Percentiles rank a stretch among this genome's conserved stretches.
Evolutionary conservation across 2,888 invertebrate species (phyloP).

Genomic region (Amblyteles armatorius): DNA sequence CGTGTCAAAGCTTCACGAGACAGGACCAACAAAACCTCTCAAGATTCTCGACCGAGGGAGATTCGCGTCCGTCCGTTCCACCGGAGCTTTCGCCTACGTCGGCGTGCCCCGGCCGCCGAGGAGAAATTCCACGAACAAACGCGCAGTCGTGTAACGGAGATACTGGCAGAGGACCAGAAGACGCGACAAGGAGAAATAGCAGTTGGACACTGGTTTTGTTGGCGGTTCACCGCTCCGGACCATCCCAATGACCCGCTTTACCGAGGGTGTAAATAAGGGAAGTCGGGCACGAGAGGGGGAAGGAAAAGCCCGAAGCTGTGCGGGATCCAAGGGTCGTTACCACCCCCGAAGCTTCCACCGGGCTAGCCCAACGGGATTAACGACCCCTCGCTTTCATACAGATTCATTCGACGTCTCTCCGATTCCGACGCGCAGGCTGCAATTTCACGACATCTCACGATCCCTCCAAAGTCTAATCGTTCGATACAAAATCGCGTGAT

Average conservation of each 20-base stretch:
- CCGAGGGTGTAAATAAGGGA: conserved; percentile 70
- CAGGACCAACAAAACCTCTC: not conserved
- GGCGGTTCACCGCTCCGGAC: conserved; percentile 16
- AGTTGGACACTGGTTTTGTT: conserved; percentile 61
- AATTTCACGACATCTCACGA: conserved; percentile 30
- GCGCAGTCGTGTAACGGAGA: not conserved
- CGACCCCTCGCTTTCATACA: conserved; percentile 3
- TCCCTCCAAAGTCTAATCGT: not conserved
- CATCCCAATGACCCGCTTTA: conserved; percentile 69
- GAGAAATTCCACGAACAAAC: not conserved
- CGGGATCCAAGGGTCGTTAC: conserved; percentile 38
- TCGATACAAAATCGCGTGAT: not conserved
- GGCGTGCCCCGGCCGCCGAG: not conserved
- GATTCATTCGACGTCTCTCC: conserved; percentile 7
- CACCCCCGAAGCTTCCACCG: conserved; percentile 26
- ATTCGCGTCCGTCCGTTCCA: not conserved
- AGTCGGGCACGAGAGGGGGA: not conserved
- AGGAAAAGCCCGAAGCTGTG: conserved; percentile 17
- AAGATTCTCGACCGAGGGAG: conserved; percentile 3
- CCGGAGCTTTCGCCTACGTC: not conserved
- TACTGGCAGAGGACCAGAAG: not conserved
- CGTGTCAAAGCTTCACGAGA: conserved; percentile 7
- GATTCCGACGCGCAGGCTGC: conserved; percentile 2
- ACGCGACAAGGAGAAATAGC: conserved; percentile 39
- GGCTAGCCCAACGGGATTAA: conserved; percentile 44